phyloP scores from a whole-genome alignment of 2,797 vertebrate species.

The Clarias pachynema region DNA sequence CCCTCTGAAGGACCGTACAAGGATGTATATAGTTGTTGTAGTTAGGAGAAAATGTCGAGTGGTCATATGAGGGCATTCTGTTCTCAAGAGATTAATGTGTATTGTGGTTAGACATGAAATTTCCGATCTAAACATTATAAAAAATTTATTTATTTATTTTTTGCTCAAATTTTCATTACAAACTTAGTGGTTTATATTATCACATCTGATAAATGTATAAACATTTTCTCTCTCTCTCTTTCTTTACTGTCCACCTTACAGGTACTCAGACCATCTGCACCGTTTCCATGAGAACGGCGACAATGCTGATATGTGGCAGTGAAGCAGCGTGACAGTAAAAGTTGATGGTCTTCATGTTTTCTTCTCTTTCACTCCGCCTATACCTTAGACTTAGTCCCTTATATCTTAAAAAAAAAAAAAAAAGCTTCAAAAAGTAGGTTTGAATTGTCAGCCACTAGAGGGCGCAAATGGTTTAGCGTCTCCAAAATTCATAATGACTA shows the following conservation, averaged over 20 bases:
- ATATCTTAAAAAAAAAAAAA: not conserved
- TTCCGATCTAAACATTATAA: not conserved
- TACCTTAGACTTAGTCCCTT: not conserved
- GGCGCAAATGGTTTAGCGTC: too few species aligned
- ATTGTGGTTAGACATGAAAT: not conserved
- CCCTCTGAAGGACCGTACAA: too few species aligned
- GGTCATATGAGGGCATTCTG: too few species aligned
- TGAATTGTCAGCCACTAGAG: too few species aligned
- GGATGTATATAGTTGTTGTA: too few species aligned
- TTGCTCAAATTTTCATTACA: not conserved
- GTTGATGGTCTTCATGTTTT: not conserved
- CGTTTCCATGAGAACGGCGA: slow-evolving; percentile 89
- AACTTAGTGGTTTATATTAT: not conserved
- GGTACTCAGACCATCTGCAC: slow-evolving; percentile 93
- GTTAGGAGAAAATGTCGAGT: too few species aligned
- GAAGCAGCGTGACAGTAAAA: slow-evolving; percentile 22
- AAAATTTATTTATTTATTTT: not conserved
- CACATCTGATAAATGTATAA: not conserved
- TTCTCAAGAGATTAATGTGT: too few species aligned
- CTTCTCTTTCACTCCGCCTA: not conserved
- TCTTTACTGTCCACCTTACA: slow-evolving; percentile 58
- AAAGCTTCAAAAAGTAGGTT: too few species aligned
- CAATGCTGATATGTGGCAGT: slow-evolving; percentile 73
- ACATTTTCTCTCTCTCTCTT: not conserved
- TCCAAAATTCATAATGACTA: not conserved